Base-by-base conservation (phyloP, 64 coral and sea anemone genomes). In the Dendrophyllia cribrosa region DNA sequence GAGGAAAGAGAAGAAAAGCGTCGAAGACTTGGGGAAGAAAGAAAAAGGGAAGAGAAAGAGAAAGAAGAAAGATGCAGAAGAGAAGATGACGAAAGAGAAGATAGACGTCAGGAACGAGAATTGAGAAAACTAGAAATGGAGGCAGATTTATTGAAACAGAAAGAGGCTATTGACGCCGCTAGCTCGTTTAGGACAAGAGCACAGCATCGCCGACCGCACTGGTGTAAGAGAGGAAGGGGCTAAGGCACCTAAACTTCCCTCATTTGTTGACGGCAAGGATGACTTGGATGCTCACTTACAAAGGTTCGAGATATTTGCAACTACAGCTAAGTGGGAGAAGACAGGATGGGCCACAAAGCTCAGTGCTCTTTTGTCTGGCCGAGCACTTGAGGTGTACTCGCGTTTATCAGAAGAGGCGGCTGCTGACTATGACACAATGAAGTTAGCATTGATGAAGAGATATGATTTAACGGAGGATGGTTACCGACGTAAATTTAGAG, bases 381-480 rank as follows among this genome's bases (percentile, higher is more conserved):
- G 34, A 34, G 34, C 34, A 2, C 34, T 34, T 34, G 34, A 34
- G 34, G 34, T 34, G 34, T 34, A 34, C 34, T 34, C 34, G 2
- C 34, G 34, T 1, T 34, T 34, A 34, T 34, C 34, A 34, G 34
- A 21, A 9, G 66, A 67, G 43, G 77, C 76, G 20, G 86, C 92
- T 0, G 56, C 70, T 21, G 24, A 51, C 14, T 94, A 89, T 14
- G 48, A 63, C 0, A 61, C 49, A 11, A 48, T 89, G 9, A 89
- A 89, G 14, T 24, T 66, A 14, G 92, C 86, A 4, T 49, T 89
- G 4, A 74, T 93, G 21, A 93, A 82, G 16, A 67, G 73, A 3
- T 93, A 79, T 43, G 76, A 93, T 1, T 61, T 77, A 3, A 90
- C 79, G 12, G 88, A 86, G 26, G 68, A 95, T 16, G 93, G 87